Evolutionary conservation across 2,888 invertebrate species (phyloP).

Genomic region (Blastobasis lacticolella): DNA sequence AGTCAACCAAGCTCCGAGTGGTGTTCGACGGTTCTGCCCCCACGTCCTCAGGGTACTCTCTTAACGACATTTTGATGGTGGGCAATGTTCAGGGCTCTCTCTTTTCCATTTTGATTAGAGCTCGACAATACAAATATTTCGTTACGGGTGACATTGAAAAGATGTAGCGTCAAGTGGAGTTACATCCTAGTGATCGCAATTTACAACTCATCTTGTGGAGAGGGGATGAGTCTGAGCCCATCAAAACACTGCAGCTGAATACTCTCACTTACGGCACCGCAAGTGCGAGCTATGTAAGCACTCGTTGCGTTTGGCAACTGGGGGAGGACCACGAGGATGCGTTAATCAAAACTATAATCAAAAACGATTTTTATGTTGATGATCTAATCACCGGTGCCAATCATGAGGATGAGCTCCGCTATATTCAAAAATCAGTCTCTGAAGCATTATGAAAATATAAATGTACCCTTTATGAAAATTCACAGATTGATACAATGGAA

Average conservation of each 20-base stretch:
- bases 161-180: constrained; percentile 8
- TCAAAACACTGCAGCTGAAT: constrained; percentile 1
- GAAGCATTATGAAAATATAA: not conserved
- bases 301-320: constrained; percentile 7
- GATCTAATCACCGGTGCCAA: constrained; percentile 6
- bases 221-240: not conserved
- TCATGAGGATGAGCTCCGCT: not conserved
- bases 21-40: not conserved
- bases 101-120: constrained; percentile 8
- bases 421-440: not conserved
- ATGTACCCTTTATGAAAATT: not conserved
- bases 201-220: constrained; percentile 12
- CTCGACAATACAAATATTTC: constrained; percentile 13
- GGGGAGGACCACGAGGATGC: constrained; percentile 7
- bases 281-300: constrained; percentile 8
- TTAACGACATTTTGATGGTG: constrained; percentile 8
- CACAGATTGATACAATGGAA: not conserved
- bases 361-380: constrained; percentile 3
- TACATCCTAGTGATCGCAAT: constrained; percentile 4
- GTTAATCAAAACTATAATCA: constrained; percentile 1
- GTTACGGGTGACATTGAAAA: constrained; percentile 15
- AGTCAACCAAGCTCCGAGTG: not conserved
- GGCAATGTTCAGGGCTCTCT: constrained; percentile 9
- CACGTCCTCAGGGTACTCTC: constrained; percentile 1
- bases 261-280: constrained; percentile 9